These are phyloP conservation scores for Bombus polaris DNA, from an alignment of 1,140 invertebrate genomes.

Conservation along the genomic window DNA sequence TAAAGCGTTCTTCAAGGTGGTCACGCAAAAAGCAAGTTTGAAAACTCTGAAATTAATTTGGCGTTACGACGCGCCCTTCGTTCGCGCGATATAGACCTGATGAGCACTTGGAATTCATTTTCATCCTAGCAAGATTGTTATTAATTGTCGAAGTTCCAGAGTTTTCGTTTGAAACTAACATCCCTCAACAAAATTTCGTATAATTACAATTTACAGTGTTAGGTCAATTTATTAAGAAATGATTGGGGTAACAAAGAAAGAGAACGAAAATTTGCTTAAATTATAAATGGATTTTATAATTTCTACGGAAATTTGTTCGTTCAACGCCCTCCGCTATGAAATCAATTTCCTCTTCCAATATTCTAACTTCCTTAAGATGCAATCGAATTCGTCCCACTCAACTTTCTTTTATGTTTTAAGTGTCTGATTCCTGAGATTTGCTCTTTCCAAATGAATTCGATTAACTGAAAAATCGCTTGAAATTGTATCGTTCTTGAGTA, in stretches of 20 bases:
- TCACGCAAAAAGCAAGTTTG: neutral
- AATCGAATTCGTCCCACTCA: neutral
- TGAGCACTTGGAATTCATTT: constrained; percentile 33
- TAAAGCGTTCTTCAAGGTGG: neutral
- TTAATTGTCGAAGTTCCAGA: neutral
- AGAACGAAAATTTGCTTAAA: neutral
- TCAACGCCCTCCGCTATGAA: neutral
- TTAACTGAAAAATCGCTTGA: neutral
- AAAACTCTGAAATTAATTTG: constrained; percentile 8
- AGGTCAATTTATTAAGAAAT: neutral
- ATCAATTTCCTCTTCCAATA: constrained; percentile 7
- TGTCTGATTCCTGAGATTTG: neutral
- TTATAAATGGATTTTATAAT: neutral
- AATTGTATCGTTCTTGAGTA: too few relatives aligned
- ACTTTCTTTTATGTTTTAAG: neutral
- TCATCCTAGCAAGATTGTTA: constrained; percentile 1
- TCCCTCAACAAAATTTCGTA: too few relatives aligned
- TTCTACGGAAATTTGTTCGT: neutral
- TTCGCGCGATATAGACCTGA: neutral
- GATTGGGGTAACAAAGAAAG: neutral
- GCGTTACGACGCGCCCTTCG: neutral
- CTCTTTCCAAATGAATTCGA: neutral
- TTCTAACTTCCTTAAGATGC: neutral
- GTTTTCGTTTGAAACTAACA: neutral
- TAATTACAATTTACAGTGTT: neutral